Conservation (phyloP, 2,113 vertebrate genomes). For the Elaphurus davidianus region DNA sequence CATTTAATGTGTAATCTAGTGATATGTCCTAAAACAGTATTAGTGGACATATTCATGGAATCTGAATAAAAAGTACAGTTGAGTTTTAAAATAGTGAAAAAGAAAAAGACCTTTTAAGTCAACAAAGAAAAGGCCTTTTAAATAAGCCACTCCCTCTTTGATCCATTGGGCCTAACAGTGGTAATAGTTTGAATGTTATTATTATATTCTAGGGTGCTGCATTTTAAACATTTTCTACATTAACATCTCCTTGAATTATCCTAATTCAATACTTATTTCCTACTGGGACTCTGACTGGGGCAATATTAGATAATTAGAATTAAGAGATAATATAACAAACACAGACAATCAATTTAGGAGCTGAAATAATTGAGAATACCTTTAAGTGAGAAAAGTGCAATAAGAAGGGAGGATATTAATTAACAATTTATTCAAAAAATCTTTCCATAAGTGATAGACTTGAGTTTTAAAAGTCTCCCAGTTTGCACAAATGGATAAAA, state of each 20-base stretch:
- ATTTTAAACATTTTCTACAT: neutral
- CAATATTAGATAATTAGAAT: neutral
- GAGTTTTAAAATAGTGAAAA: neutral
- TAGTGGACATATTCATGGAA: neutral
- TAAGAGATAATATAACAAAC: neutral
- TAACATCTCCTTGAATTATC: neutral
- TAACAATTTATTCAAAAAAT: neutral
- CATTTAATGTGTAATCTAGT: neutral
- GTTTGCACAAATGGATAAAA: neutral
- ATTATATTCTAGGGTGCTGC: too few species aligned
- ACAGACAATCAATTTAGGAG: neutral
- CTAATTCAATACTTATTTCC: neutral
- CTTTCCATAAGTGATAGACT: neutral
- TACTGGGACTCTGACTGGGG: neutral
- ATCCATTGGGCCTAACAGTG: neutral
- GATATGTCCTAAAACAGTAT: neutral
- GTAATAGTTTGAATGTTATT: neutral
- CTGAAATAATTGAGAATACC: neutral
- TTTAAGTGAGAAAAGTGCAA: neutral
- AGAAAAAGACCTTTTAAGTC: neutral
- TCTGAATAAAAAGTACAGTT: neutral
- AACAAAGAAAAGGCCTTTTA: neutral
- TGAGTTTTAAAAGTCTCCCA: neutral
- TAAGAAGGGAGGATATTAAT: neutral
- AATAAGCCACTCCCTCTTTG: neutral